Evolutionary conservation across 2,888 invertebrate species (phyloP).

Genomic region (Desoria tigrina): DNA sequence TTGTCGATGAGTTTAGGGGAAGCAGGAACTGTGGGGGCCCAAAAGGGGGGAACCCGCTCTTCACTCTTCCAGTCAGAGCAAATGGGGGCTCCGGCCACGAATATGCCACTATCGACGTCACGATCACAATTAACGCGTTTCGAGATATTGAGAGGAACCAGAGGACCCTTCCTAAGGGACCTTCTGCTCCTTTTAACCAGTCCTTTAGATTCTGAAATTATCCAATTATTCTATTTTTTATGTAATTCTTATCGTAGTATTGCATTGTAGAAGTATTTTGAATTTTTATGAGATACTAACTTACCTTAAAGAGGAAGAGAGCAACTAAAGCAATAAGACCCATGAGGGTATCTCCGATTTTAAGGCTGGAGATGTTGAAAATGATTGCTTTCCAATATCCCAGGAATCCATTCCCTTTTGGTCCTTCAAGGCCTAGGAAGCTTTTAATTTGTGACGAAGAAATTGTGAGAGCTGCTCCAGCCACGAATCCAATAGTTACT

Average conservation of each 20-base stretch:
- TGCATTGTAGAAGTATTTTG: neutral
- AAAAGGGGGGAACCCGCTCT: conserved; percentile 44
- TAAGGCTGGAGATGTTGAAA: conserved; percentile 30
- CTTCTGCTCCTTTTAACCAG: conserved; percentile 56
- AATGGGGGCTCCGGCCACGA: conserved; percentile 57
- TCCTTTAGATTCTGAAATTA: conserved; percentile 66
- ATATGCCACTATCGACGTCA: conserved; percentile 66
- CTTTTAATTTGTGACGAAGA: conserved; percentile 55
- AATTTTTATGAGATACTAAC: neutral
- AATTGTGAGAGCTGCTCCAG: conserved; percentile 57
- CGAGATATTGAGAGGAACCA: conserved; percentile 76
- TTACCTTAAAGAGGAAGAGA: conserved; percentile 65
- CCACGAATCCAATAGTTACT: conserved; percentile 57
- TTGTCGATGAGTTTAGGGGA: neutral
- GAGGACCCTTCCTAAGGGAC: conserved; percentile 59
- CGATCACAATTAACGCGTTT: conserved; percentile 77
- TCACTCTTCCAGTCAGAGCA: conserved; percentile 45
- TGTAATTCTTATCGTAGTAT: too few relatives aligned
- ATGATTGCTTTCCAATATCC: conserved; percentile 32
- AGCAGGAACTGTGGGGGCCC: conserved; percentile 29
- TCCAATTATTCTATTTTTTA: too few relatives aligned
- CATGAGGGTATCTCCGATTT: conserved; percentile 37
- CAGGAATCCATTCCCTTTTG: conserved; percentile 46
- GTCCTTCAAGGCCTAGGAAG: conserved; percentile 46
- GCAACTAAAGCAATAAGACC: conserved; percentile 68